A percentile compares a stretch with the other conserved stretches of the same genome.
Evolutionary conservation across 2,113 vertebrate species (phyloP).

Genomic region (Ptychochromis oligacanthus): DNA sequence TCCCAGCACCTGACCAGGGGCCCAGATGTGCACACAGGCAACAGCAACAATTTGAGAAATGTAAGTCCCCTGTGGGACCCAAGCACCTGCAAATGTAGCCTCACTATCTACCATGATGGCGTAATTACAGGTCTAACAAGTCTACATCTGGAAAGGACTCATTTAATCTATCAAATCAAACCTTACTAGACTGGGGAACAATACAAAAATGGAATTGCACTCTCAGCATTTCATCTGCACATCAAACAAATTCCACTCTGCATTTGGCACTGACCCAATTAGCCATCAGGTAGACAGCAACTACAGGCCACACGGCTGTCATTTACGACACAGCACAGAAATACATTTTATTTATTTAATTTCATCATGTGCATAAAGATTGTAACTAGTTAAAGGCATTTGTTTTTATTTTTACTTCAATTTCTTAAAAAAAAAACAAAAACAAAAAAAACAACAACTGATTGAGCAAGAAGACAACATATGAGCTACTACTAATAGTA

Average conservation of each 20-base stretch:
- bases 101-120: conserved; percentile 65
- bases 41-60: conserved; percentile 77
- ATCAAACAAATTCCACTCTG: conserved; percentile 52
- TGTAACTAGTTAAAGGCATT: background rate
- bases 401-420: conserved; percentile 3
- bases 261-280: conserved; percentile 61
- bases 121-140: conserved; percentile 74
- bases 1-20: conserved; percentile 76
- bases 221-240: conserved; percentile 60
- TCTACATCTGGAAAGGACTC: conserved; percentile 65
- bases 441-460: too few species aligned
- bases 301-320: background rate
- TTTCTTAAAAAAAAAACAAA: conserved; percentile 3
- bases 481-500: background rate
- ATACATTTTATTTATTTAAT: conserved; percentile 1
- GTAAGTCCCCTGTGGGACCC: conserved; percentile 71
- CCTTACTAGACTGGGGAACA: conserved; percentile 32
- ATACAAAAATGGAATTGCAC: conserved; percentile 49
- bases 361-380: conserved; percentile 8
- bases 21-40: conserved; percentile 75
- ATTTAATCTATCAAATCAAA: conserved; percentile 67
- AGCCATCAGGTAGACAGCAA: conserved; percentile 49
- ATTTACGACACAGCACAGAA: conserved; percentile 37
- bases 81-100: conserved; percentile 75
- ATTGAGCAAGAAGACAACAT: background rate